Conservation (phyloP, 53 echinoderm and acorn worm genomes). For the Luidia sarsii region DNA sequence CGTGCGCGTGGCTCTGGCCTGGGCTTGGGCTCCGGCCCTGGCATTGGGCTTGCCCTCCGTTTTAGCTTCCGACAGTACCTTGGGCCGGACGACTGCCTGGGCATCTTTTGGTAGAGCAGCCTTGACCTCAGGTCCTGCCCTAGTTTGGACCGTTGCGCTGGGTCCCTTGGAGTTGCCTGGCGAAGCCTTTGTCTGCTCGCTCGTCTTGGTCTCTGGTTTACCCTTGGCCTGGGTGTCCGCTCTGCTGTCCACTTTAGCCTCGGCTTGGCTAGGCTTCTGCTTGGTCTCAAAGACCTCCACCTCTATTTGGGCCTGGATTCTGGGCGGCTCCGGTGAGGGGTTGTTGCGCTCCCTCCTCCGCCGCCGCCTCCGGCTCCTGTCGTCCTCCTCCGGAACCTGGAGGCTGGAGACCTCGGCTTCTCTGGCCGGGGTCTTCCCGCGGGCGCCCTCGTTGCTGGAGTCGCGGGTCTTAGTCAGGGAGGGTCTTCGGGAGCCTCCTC, state of each 20-base stretch:
- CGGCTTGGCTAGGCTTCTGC: not conserved
- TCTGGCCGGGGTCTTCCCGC: slow-evolving; percentile 14
- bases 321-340: slow-evolving; percentile 24
- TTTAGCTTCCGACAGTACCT: too few species aligned
- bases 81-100: not conserved
- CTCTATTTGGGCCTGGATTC: slow-evolving; percentile 16
- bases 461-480: slow-evolving; percentile 36
- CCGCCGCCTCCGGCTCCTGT: slow-evolving; percentile 37
- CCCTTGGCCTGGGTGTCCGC: not conserved
- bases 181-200: not conserved
- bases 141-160: not conserved
- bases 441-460: slow-evolving; percentile 33
- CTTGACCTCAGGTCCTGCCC: slow-evolving; percentile 18
- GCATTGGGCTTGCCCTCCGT: not conserved
- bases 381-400: slow-evolving; percentile 31
- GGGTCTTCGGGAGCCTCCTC: slow-evolving; percentile 3
- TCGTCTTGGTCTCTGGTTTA: not conserved
- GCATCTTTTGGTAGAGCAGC: not conserved
- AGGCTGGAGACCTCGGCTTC: slow-evolving; percentile 10
- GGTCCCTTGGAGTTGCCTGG: not conserved
- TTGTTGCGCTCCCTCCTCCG: slow-evolving; percentile 34
- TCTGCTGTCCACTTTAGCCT: not conserved
- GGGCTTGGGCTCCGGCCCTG: slow-evolving; percentile 21
- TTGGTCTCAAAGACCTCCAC: not conserved
- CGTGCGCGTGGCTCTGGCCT: slow-evolving; percentile 41